phyloP scores from a whole-genome alignment of 2,113 vertebrate species.

The Daubentonia madagascariensis region DNA sequence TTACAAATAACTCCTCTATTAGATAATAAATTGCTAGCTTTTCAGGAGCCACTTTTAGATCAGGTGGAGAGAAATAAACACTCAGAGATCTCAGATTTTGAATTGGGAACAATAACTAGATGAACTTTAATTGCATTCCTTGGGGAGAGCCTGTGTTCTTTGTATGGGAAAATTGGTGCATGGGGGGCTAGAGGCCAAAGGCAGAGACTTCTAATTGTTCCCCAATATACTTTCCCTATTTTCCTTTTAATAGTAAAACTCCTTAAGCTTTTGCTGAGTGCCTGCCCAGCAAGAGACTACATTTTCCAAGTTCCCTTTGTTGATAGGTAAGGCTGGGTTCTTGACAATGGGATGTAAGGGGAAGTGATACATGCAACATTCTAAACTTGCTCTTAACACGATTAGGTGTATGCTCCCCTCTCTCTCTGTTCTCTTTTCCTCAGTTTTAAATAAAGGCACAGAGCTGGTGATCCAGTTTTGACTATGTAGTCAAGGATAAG shows the following conservation, averaged over 20 bases:
- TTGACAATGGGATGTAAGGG: background rate
- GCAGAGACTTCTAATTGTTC: background rate
- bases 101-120: background rate
- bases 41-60: background rate
- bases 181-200: background rate
- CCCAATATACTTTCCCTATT: background rate
- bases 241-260: conserved; percentile 21
- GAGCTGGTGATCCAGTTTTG: background rate
- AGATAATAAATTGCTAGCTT: background rate
- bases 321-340: background rate
- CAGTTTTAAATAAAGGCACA: background rate
- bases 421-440: background rate
- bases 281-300: background rate
- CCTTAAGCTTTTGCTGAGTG: background rate
- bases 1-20: background rate
- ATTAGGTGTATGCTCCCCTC: background rate
- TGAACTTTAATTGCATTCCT: background rate
- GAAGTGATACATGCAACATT: background rate
- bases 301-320: background rate
- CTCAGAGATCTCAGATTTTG: background rate
- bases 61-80: background rate
- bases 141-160: background rate
- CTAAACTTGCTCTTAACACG: background rate
- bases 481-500: background rate
- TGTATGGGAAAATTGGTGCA: background rate